Evolutionary conservation across 2,113 vertebrate genomes (phyloP).

Genomic region (Struthidea cinerea): DNA sequence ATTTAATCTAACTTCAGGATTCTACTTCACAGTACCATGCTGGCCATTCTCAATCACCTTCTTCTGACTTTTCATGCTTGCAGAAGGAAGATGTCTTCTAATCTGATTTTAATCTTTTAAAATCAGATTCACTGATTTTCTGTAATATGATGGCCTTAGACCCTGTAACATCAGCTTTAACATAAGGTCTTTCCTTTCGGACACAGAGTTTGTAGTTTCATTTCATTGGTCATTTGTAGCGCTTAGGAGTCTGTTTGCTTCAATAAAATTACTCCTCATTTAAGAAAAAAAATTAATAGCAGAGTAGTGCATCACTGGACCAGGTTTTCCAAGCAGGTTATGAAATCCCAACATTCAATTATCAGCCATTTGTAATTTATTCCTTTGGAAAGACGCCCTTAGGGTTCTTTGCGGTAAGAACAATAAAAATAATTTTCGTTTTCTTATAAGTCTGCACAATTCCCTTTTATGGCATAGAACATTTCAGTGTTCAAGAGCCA

Average conservation of each 20-base stretch:
- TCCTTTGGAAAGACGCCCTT: neutral
- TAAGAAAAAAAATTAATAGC: neutral
- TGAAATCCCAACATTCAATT: neutral
- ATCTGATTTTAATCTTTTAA: too few species aligned
- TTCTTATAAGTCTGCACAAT: neutral
- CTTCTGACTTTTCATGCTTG: neutral
- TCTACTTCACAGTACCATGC: neutral
- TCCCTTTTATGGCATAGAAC: neutral
- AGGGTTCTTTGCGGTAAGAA: neutral
- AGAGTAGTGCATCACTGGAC: neutral
- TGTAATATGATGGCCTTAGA: neutral
- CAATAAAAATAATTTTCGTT: neutral
- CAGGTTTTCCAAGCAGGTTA: neutral
- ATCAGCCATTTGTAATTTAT: neutral
- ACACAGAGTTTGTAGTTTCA: neutral
- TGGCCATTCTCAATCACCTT: neutral
- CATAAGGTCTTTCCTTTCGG: neutral
- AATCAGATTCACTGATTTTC: neutral
- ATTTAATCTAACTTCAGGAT: neutral
- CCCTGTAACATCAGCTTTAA: neutral
- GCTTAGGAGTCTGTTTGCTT: neutral
- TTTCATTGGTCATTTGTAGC: neutral
- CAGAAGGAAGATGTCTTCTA: too few species aligned
- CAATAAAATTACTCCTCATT: neutral
- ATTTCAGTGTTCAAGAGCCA: neutral